Evolutionary conservation across 2,888 invertebrate species (phyloP).

Genomic region (Yponomeuta evonymella): DNA sequence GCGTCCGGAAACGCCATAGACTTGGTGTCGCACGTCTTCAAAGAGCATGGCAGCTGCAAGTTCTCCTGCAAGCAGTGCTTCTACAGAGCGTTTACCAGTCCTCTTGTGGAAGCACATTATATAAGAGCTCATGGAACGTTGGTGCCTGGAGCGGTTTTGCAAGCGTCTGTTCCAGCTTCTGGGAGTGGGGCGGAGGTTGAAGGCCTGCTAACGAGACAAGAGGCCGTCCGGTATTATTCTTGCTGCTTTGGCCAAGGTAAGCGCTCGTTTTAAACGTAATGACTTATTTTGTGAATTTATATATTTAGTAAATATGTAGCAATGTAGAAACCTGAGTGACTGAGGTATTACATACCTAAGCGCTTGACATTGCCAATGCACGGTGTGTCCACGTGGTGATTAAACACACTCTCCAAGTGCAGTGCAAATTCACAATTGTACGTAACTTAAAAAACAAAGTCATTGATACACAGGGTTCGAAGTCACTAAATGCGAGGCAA

Average conservation of each 20-base stretch:
- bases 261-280: not conserved
- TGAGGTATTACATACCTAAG: too few relatives aligned
- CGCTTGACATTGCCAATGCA: too few relatives aligned
- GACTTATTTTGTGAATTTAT: too few relatives aligned
- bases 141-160: slow-evolving; percentile 32
- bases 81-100: slow-evolving; percentile 77
- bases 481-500: too few relatives aligned
- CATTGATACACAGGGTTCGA: too few relatives aligned
- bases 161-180: slow-evolving; percentile 30
- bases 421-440: too few relatives aligned
- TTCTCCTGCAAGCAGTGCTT: slow-evolving; percentile 81
- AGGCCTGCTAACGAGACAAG: slow-evolving; percentile 41
- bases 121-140: slow-evolving; percentile 41
- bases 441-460: not conserved
- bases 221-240: slow-evolving; percentile 37
- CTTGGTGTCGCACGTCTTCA: slow-evolving; percentile 77
- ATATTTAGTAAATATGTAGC: too few relatives aligned
- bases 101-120: slow-evolving; percentile 79
- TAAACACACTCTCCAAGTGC: too few relatives aligned
- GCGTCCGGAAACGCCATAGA: slow-evolving; percentile 46
- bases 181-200: slow-evolving; percentile 25
- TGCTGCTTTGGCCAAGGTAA: not conserved
- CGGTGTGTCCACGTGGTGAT: too few relatives aligned
- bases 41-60: slow-evolving; percentile 76
- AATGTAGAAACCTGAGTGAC: too few relatives aligned